phyloP scores from a whole-genome alignment of 2,888 invertebrate genomes.

The Epinotia bilunana region DNA sequence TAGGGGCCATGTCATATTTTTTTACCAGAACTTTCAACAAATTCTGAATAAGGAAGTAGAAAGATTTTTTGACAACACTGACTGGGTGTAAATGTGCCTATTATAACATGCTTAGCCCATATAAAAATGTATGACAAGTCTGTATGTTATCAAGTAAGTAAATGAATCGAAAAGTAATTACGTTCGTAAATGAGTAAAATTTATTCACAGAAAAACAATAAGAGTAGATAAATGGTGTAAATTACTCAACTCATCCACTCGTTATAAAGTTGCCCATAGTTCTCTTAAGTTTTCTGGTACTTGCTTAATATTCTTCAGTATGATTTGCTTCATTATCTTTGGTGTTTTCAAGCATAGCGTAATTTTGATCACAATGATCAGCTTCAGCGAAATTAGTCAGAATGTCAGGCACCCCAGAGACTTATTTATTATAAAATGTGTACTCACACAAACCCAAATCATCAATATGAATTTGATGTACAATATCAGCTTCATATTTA shows the following conservation, averaged over 20 bases:
- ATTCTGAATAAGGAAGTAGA: too few species aligned
- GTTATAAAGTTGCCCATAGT: slow-evolving; percentile 20
- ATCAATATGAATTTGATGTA: too few species aligned
- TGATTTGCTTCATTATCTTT: not conserved
- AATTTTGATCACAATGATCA: slow-evolving; percentile 2
- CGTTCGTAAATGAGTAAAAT: not conserved
- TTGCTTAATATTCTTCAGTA: slow-evolving; percentile 19
- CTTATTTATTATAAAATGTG: slow-evolving; percentile 11
- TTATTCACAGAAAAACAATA: not conserved
- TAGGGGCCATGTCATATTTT: too few species aligned
- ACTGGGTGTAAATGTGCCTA: too few species aligned
- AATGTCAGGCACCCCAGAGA: slow-evolving; percentile 5
- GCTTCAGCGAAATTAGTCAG: slow-evolving; percentile 6
- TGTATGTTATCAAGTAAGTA: too few species aligned
- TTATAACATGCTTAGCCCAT: too few species aligned
- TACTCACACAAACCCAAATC: slow-evolving; percentile 1
- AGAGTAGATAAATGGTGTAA: not conserved
- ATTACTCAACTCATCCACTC: not conserved
- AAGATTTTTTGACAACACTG: too few species aligned
- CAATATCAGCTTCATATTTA: too few species aligned
- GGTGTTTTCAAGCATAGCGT: not conserved
- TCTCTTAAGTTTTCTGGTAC: not conserved
- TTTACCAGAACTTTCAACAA: too few species aligned
- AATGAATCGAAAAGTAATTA: too few species aligned
- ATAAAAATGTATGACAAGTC: too few species aligned